Conservation (phyloP, 2,113 vertebrate species). For the Diadophis punctatus region DNA sequence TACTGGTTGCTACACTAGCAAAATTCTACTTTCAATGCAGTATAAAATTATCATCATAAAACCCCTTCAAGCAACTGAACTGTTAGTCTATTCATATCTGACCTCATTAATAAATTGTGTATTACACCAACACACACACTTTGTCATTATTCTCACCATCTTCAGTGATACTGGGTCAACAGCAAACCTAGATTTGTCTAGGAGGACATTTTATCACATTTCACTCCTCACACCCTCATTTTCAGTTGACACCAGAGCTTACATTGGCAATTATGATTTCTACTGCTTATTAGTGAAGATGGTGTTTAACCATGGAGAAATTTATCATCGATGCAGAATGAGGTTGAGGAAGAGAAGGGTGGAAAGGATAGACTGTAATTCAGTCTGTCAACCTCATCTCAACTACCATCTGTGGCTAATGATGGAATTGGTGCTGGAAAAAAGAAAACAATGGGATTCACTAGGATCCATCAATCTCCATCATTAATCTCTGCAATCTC, state of each 20-base stretch:
- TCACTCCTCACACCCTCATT: neutral
- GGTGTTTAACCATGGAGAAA: neutral
- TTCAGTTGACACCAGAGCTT: neutral
- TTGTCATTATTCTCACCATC: constrained; percentile 10
- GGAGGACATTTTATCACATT: neutral
- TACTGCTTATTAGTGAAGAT: neutral
- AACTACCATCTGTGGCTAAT: neutral
- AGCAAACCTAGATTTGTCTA: neutral
- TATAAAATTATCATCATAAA: neutral
- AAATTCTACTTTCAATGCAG: neutral
- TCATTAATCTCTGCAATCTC: neutral
- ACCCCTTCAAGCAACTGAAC: neutral
- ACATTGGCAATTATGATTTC: neutral
- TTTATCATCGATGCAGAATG: neutral
- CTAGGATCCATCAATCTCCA: neutral
- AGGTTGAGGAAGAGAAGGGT: neutral
- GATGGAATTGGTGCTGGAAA: neutral
- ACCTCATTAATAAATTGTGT: constrained; percentile 12
- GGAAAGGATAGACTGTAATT: neutral
- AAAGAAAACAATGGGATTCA: neutral
- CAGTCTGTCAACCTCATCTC: neutral
- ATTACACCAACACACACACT: neutral
- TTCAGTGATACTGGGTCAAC: constrained; percentile 3
- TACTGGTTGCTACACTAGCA: neutral
- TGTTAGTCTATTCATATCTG: neutral